Percentiles rank a stretch among this genome's conserved stretches.
These are phyloP conservation scores for Chondrilla cf. caribensis DNA, from an alignment of 37 sponge, comb jelly and placozoan genomes.

Conservation along the genomic window DNA sequence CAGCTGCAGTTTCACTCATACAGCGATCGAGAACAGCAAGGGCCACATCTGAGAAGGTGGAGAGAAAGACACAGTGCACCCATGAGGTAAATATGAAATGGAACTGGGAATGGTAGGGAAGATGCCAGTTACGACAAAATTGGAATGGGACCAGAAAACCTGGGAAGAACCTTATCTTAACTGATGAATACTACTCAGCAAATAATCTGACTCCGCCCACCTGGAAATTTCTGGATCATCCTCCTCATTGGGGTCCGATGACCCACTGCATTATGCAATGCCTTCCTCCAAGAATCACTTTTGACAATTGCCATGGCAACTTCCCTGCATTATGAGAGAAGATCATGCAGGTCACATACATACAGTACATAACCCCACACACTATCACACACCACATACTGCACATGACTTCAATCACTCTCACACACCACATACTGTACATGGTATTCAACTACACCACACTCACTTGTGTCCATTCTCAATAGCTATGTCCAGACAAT, in stretches of 20 bases:
- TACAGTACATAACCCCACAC: too few species aligned
- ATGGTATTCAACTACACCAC: too few species aligned
- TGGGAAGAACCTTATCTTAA: too few species aligned
- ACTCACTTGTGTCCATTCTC: constrained; percentile 78
- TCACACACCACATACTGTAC: too few species aligned
- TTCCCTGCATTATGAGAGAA: constrained; percentile 39
- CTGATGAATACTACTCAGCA: too few species aligned
- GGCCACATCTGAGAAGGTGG: constrained; percentile 66
- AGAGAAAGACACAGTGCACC: too few species aligned
- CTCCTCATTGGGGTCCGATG: constrained; percentile 72
- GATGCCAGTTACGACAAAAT: too few species aligned
- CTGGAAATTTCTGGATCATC: constrained; percentile 83
- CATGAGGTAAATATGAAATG: too few species aligned
- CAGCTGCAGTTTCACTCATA: constrained; percentile 42
- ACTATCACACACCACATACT: too few species aligned
- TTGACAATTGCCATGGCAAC: constrained; percentile 73
- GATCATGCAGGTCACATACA: not conserved
- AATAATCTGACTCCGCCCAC: constrained; percentile 28
- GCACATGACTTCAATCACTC: too few species aligned
- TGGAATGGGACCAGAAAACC: too few species aligned
- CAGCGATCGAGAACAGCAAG: constrained; percentile 79
- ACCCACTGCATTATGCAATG: constrained; percentile 52
- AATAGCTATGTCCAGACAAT: constrained; percentile 83
- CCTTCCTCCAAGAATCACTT: constrained; percentile 48
- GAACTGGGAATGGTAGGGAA: too few species aligned